A percentile compares a stretch with the other conserved stretches of the same genome.
Conservation (phyloP, 2,888 invertebrate species). For the Pyrochroa serraticornis region DNA sequence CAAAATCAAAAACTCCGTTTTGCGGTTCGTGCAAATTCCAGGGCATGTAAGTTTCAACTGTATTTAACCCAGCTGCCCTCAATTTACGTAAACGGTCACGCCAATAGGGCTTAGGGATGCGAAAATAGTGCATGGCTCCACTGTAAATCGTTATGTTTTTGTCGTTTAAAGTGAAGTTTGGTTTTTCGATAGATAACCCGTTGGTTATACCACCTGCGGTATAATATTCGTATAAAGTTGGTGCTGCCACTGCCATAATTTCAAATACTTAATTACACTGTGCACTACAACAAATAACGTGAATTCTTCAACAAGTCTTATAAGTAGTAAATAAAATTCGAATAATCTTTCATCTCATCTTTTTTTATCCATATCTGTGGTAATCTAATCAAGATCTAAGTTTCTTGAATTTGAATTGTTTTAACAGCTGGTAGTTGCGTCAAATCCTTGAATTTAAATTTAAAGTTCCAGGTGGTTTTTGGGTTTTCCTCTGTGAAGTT, state of each 20-base stretch:
- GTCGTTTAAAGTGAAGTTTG: slow-evolving; percentile 56
- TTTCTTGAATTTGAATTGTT: no score
- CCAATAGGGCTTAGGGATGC: slow-evolving; percentile 81
- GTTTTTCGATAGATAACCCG: slow-evolving; percentile 47
- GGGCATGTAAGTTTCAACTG: slow-evolving; percentile 84
- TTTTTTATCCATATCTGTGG: no score
- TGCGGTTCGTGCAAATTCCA: slow-evolving; percentile 88
- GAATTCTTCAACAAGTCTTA: no score
- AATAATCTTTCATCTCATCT: no score
- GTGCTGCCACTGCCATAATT: slow-evolving; percentile 13
- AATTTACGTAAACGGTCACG: slow-evolving; percentile 76
- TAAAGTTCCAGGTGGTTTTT: no score
- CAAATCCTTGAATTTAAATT: no score
- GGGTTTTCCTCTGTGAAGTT: no score
- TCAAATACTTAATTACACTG: no score
- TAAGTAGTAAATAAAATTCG: no score
- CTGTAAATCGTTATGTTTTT: slow-evolving; percentile 56
- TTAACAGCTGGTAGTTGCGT: no score
- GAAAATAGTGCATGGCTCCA: slow-evolving; percentile 82
- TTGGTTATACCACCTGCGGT: slow-evolving; percentile 50
- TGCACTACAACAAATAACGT: no score
- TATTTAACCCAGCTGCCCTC: slow-evolving; percentile 83
- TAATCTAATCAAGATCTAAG: no score
- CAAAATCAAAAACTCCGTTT: slow-evolving; percentile 57
- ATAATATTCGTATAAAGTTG: slow-evolving; percentile 59